Evolutionary conservation across 2,113 vertebrate genomes (phyloP).

Genomic region (Sakesphorus luctuosus): DNA sequence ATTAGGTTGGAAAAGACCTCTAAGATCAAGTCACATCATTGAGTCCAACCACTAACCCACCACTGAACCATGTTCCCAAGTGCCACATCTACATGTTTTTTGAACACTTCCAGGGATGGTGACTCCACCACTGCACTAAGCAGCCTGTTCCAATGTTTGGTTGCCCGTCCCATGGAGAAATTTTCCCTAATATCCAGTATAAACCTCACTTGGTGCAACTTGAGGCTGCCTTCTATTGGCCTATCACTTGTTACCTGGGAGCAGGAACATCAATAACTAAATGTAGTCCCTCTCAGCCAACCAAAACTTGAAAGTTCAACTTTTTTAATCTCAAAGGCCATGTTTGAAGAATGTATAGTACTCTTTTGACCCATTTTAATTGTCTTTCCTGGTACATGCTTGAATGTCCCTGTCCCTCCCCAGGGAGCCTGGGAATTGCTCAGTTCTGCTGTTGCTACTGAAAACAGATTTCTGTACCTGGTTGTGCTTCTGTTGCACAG

Average conservation of each 20-base stretch:
- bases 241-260: background rate
- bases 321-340: background rate
- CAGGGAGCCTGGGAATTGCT: background rate
- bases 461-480: background rate
- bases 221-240: background rate
- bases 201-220: background rate
- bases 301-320: background rate
- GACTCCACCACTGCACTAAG: background rate
- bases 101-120: background rate
- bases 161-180: background rate
- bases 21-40: background rate
- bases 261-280: background rate
- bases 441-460: background rate
- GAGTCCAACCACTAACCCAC: background rate
- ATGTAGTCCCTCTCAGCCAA: background rate
- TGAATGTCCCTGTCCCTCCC: background rate
- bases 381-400: background rate
- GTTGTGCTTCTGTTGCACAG: background rate
- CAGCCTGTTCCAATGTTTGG: background rate
- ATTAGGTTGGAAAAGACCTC: background rate
- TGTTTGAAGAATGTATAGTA: background rate
- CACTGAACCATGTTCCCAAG: accelerated
- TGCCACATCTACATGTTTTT: background rate
- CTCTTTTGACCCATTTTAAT: background rate
- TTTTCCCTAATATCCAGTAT: background rate